A percentile compares a stretch with the other conserved stretches of the same genome.
phyloP scores from a whole-genome alignment of 2,797 vertebrate species.

The Myotis daubentonii region DNA sequence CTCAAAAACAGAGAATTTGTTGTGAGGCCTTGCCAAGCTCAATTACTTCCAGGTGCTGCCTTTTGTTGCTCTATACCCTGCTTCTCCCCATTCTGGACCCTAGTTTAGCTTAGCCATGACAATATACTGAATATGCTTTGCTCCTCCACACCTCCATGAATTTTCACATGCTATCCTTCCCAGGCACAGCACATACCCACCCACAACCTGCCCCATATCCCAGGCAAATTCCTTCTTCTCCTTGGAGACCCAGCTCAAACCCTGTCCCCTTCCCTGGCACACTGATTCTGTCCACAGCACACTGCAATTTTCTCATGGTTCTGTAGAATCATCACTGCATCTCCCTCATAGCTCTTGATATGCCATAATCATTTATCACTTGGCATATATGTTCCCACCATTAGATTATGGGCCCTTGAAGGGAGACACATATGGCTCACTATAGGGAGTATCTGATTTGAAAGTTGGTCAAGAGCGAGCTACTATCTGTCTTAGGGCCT shows the following conservation, averaged over 20 bases:
- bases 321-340: background rate
- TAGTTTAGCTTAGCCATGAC: background rate
- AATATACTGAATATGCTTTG: fast-evolving
- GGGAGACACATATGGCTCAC: background rate
- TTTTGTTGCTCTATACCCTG: background rate
- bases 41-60: background rate
- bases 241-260: background rate
- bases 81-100: background rate
- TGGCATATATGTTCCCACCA: background rate
- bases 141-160: background rate
- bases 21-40: background rate
- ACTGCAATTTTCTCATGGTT: background rate
- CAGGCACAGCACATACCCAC: fast-evolving
- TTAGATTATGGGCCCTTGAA: background rate
- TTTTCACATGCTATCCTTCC: background rate
- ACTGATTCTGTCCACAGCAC: background rate
- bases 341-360: no score
- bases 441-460: background rate
- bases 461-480: background rate
- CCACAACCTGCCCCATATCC: no score
- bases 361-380: background rate
- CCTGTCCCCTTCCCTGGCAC: background rate
- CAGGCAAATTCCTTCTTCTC: background rate
- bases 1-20: background rate
- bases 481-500: background rate